These are phyloP conservation scores for Eucera pruinosa DNA, from an alignment of 2,888 invertebrate species.

Conservation along the genomic window DNA sequence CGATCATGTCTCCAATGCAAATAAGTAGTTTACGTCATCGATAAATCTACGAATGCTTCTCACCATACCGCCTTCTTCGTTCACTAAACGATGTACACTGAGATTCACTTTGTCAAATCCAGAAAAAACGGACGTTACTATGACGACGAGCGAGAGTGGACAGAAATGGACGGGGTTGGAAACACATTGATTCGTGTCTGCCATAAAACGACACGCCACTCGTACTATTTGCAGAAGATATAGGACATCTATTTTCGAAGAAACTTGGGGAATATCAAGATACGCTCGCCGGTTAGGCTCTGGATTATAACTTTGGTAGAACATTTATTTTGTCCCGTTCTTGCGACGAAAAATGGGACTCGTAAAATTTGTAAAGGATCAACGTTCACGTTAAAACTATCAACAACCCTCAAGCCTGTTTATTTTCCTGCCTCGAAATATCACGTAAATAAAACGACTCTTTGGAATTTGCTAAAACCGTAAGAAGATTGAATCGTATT, in stretches of 20 bases:
- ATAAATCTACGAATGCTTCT: background rate
- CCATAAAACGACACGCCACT: conserved; percentile 17
- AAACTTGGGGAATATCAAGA: conserved; percentile 7
- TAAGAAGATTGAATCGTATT: background rate
- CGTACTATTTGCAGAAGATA: conserved; percentile 8
- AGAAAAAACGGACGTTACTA: conserved; percentile 47
- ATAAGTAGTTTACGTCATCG: too few species aligned
- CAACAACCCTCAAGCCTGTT: background rate
- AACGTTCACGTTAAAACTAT: background rate
- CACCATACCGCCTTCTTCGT: too few species aligned
- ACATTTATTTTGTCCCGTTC: conserved; percentile 11
- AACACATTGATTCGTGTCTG: conserved; percentile 42
- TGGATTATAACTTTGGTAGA: conserved; percentile 20
- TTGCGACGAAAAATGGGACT: background rate
- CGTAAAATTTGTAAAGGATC: conserved; percentile 18
- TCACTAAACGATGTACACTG: conserved; percentile 9
- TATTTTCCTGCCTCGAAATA: conserved; percentile 3
- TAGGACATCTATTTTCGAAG: conserved; percentile 20
- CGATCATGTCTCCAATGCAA: too few species aligned
- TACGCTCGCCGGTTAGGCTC: conserved; percentile 20
- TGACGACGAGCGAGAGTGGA: conserved; percentile 41
- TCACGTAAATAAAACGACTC: conserved; percentile 6
- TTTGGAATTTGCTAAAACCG: background rate
- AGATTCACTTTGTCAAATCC: conserved; percentile 11
- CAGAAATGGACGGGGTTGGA: conserved; percentile 62